Conservation (phyloP, 1,140 invertebrate genomes). For the Pollicipes pollicipes region DNA sequence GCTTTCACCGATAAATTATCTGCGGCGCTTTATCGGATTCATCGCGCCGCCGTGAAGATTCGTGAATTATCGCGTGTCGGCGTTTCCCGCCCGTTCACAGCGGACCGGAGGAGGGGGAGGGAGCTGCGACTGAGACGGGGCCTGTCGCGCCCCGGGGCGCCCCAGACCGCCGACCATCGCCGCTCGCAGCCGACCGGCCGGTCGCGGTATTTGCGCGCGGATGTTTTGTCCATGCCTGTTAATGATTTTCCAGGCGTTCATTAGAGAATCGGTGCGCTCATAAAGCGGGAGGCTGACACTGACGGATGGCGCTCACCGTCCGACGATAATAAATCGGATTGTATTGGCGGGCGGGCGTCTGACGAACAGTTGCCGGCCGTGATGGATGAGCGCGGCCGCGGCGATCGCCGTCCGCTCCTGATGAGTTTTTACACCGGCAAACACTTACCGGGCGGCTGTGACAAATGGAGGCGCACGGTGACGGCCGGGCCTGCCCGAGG, state of each 20-base stretch:
- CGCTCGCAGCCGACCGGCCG: no score
- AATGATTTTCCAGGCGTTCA: neutral
- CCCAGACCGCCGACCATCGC: no score
- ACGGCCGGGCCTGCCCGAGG: slow-evolving; percentile 4
- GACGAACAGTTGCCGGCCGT: neutral
- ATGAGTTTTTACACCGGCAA: slow-evolving; percentile 12
- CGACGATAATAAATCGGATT: neutral
- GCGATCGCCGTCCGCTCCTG: neutral
- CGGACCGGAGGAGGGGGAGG: no score
- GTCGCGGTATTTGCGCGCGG: neutral
- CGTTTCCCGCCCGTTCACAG: neutral
- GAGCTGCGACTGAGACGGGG: no score
- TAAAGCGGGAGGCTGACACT: neutral
- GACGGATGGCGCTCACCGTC: neutral
- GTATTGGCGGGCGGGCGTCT: neutral
- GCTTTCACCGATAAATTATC: neutral
- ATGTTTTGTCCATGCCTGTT: slow-evolving; percentile 1
- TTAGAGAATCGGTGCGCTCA: slow-evolving; percentile 1
- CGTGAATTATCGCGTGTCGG: neutral
- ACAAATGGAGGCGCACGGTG: slow-evolving; percentile 15
- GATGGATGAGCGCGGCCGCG: neutral
- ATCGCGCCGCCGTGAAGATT: neutral
- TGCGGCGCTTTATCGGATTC: neutral
- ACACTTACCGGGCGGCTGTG: slow-evolving; percentile 11
- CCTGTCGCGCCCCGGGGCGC: no score